Evolutionary conservation across 1,140 invertebrate genomes (phyloP).

Genomic region (Drosophila repleta): DNA sequence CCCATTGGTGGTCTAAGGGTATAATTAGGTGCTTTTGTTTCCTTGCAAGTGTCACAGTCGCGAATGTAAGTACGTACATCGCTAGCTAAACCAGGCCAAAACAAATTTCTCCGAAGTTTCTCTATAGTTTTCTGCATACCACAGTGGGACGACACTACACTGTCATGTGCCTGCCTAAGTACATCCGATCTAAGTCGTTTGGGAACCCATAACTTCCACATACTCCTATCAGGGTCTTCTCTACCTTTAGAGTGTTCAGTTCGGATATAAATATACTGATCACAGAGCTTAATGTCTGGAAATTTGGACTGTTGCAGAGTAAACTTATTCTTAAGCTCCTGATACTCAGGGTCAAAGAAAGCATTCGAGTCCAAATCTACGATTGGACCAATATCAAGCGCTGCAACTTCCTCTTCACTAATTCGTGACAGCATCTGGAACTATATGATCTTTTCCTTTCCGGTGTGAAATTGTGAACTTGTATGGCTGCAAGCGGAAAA

Average conservation of each 20-base stretch:
- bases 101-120: not conserved
- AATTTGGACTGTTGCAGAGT: not conserved
- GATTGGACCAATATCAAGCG: too few relatives aligned
- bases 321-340: not conserved
- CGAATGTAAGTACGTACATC: not conserved
- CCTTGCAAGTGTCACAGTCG: too few relatives aligned
- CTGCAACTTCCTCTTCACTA: not conserved
- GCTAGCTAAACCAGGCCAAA: not conserved
- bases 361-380: not conserved
- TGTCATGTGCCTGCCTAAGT: not conserved
- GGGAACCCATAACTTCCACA: too few relatives aligned
- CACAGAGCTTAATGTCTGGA: not conserved
- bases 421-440: conserved; percentile 1
- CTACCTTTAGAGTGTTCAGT: not conserved
- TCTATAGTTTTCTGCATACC: not conserved
- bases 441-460: not conserved
- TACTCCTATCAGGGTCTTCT: not conserved
- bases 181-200: not conserved
- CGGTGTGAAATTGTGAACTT: too few relatives aligned
- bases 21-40: too few relatives aligned
- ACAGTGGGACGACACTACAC: not conserved
- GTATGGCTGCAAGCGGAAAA: too few relatives aligned
- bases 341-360: not conserved
- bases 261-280: conserved; percentile 1
- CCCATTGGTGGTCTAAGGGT: too few relatives aligned